phyloP scores from a whole-genome alignment of 2,113 vertebrate species.

The Hippoglossus stenolepis region DNA sequence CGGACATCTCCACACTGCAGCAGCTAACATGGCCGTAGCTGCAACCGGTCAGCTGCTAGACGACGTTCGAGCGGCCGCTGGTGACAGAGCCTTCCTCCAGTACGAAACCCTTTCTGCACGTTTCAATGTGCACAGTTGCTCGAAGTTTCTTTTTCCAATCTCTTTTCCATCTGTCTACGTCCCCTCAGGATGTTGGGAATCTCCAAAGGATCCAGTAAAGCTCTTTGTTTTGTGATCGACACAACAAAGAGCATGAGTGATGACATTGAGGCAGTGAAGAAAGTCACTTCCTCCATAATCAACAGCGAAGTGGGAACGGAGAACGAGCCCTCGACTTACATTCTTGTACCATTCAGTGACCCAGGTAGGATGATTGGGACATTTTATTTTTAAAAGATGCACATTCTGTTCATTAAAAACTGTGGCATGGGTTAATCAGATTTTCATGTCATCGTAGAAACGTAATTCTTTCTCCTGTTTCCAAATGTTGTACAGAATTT shows the following conservation, averaged over 20 bases:
- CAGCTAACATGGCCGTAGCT: slow-evolving; percentile 62
- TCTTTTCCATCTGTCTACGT: background rate
- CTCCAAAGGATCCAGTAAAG: slow-evolving; percentile 60
- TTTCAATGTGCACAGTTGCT: background rate
- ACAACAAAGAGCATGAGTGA: slow-evolving; percentile 75
- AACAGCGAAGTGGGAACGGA: slow-evolving; percentile 47
- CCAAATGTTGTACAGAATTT: slow-evolving; percentile 40
- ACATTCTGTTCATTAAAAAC: background rate
- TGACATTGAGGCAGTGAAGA: slow-evolving; percentile 56
- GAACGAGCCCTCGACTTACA: slow-evolving; percentile 64
- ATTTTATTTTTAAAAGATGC: background rate
- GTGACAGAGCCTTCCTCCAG: slow-evolving; percentile 70
- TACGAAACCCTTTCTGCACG: background rate
- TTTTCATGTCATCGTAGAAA: background rate
- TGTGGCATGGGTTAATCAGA: background rate
- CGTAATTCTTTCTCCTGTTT: background rate
- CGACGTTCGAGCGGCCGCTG: slow-evolving; percentile 59
- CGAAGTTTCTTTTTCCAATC: background rate
- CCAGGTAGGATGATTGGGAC: slow-evolving; percentile 56
- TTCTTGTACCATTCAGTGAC: slow-evolving; percentile 77
- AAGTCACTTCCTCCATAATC: slow-evolving; percentile 55
- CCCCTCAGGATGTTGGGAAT: slow-evolving; percentile 71
- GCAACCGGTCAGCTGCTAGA: slow-evolving; percentile 73
- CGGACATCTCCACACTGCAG: slow-evolving; percentile 61
- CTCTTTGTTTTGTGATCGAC: slow-evolving; percentile 76